Base-by-base conservation (phyloP, 2,113 vertebrate species). In the Colistium nudipinnis region DNA sequence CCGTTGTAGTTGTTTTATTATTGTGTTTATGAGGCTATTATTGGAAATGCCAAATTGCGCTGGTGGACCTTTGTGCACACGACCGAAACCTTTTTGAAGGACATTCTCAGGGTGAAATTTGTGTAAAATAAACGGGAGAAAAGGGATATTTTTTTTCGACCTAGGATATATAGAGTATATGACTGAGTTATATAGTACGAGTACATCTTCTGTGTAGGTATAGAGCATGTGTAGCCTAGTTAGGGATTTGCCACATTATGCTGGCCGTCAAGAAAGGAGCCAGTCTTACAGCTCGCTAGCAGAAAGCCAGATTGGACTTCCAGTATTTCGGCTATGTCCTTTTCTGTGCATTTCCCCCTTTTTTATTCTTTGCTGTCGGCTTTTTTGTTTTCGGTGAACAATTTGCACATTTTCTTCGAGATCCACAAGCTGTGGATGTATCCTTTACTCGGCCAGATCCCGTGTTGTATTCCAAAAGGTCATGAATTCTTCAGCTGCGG, bases 51-150 rank as follows among this genome's bases (percentile, higher is more conserved):
- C 62, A 76, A 39, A 62, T 49, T 39, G 49, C 71, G 48, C 44
- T 70, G 13, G 51, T 43, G 33, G 71, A 54, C 60, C 55, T 41
- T 74, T 73, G 70, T 57, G 39, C 62, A 64, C 22, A 24, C 51
- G 62, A 52, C 56, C 41, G 35, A 20, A 78, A 62, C 22, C 48
- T 25, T 70, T 81, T 71, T 66, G 62, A 84, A 81, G 66, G 78
- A 86, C 35, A 66, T 85, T 81, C 89, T 91, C 89, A 90, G 88
- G 89, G 88, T 87, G 78, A 60, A 71, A 85, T 84, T 81, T 84
- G 70, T 86, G 70, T 84, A 74, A 75, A 78, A 57, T 71, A 68
- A 86, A 69, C 48, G 7, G 59, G 39, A 76, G n/a, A 52, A 62
- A 84, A 84, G 72, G 83, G 83, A 81, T 83, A 78, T 85, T 85